These are phyloP conservation scores for Eurystomus glaucurus DNA, from an alignment of 2,797 vertebrate species.

Conservation along the genomic window DNA sequence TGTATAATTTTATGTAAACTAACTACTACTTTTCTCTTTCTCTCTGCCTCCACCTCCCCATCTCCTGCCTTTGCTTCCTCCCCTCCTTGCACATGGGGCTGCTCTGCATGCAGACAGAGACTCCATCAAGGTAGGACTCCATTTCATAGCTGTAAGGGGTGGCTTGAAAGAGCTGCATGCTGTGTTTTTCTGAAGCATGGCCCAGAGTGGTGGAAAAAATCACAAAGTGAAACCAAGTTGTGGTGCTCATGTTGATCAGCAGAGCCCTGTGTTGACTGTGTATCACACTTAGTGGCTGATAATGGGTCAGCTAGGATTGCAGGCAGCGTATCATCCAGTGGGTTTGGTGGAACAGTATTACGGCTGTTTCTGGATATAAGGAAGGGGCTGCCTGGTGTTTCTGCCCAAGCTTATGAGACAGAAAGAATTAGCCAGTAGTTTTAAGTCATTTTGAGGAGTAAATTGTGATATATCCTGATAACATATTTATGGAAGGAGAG, in stretches of 20 bases:
- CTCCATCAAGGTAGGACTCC: conserved; percentile 93
- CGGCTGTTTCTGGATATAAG: not conserved
- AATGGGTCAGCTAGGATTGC: not conserved
- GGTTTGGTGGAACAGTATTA: not conserved
- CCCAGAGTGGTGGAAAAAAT: not conserved
- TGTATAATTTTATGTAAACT: conserved; percentile 76
- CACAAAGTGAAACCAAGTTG: not conserved
- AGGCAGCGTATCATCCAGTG: rapidly evolving
- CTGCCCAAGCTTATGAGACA: not conserved
- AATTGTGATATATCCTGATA: not conserved
- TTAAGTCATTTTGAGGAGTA: not conserved
- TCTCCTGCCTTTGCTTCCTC: conserved; percentile 12
- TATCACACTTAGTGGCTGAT: not conserved
- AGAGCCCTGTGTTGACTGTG: not conserved
- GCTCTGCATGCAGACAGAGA: conserved; percentile 90
- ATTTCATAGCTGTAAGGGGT: conserved; percentile 10
- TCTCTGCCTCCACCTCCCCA: not conserved
- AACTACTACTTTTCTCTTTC: conserved; percentile 69
- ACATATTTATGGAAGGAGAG: not conserved
- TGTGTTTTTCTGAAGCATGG: not conserved
- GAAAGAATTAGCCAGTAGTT: not conserved
- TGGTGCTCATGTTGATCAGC: not conserved
- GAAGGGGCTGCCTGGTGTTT: not conserved
- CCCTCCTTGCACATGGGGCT: not conserved
- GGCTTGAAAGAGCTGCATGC: rapidly evolving